Conservation (phyloP, 2,113 vertebrate species). For the Nerophis ophidion region DNA sequence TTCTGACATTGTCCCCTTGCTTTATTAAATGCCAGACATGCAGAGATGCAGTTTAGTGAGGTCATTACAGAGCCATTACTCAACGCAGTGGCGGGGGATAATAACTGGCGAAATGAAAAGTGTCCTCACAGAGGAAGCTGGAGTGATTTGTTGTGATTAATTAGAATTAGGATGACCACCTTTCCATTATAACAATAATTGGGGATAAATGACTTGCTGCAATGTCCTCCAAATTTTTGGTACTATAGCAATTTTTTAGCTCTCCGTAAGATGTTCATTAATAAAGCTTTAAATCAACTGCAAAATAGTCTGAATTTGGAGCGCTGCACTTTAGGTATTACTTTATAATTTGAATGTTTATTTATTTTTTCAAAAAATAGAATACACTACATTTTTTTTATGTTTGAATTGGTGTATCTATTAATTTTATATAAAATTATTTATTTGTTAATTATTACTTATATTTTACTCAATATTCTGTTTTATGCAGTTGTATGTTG, state of each 20-base stretch:
- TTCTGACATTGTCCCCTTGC: slow-evolving; percentile 10
- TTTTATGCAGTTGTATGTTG: no score
- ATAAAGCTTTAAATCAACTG: no score
- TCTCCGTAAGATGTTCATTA: slow-evolving; percentile 6
- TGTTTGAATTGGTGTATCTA: no score
- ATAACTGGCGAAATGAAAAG: slow-evolving; percentile 59
- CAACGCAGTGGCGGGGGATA: slow-evolving; percentile 30
- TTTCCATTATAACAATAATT: slow-evolving; percentile 50
- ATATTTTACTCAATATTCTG: no score
- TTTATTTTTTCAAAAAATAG: no score
- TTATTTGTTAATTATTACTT: no score
- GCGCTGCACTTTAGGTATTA: no score
- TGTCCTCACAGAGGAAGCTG: slow-evolving; percentile 43
- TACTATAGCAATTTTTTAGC: slow-evolving; percentile 22
- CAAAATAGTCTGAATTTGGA: no score
- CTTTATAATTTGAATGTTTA: no score
- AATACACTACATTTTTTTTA: no score
- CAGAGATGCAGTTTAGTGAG: slow-evolving; percentile 26
- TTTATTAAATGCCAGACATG: slow-evolving; percentile 52
- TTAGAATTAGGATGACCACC: slow-evolving; percentile 51
- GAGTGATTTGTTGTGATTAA: slow-evolving; percentile 59
- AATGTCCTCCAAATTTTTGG: slow-evolving; percentile 10
- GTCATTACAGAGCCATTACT: slow-evolving; percentile 53
- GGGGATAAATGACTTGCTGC: slow-evolving; percentile 47
- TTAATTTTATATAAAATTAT: no score